These are phyloP conservation scores for Eupithecia centaureata DNA, from an alignment of 2,888 invertebrate genomes.

Conservation along the genomic window DNA sequence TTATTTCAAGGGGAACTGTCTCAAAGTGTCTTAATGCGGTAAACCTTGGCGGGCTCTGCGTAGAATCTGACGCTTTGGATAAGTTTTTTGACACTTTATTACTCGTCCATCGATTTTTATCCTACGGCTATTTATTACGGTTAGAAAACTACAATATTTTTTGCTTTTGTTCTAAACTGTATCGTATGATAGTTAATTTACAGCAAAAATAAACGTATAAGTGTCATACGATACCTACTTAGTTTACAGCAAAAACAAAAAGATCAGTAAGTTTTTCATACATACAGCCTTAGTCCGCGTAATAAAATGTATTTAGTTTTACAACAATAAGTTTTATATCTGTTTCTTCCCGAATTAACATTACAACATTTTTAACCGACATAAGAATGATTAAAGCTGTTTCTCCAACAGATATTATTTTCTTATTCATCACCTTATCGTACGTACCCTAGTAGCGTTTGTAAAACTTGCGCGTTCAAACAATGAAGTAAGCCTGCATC, in stretches of 20 bases:
- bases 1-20: conserved; percentile 9
- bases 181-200: too few species aligned
- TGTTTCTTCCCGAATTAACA: not conserved
- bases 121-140: too few species aligned
- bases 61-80: not conserved
- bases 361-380: too few species aligned
- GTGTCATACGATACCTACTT: too few species aligned
- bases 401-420: not conserved
- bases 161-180: too few species aligned
- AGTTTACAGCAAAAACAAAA: too few species aligned
- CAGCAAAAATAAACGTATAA: too few species aligned
- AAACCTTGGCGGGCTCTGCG: conserved; percentile 2
- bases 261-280: too few species aligned
- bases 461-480: not conserved
- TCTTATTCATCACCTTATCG: not conserved
- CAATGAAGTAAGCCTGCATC: not conserved
- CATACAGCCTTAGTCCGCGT: too few species aligned
- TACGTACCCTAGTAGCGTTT: not conserved
- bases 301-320: too few species aligned
- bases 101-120: too few species aligned
- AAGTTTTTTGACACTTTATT: not conserved
- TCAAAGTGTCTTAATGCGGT: conserved; percentile 10
- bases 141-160: not conserved
- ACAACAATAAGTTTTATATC: not conserved
- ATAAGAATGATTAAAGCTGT: too few species aligned